Percentiles rank a stretch among this genome's conserved stretches.
Conservation (phyloP, 2,797 vertebrate species). For the Perodicticus potto region DNA sequence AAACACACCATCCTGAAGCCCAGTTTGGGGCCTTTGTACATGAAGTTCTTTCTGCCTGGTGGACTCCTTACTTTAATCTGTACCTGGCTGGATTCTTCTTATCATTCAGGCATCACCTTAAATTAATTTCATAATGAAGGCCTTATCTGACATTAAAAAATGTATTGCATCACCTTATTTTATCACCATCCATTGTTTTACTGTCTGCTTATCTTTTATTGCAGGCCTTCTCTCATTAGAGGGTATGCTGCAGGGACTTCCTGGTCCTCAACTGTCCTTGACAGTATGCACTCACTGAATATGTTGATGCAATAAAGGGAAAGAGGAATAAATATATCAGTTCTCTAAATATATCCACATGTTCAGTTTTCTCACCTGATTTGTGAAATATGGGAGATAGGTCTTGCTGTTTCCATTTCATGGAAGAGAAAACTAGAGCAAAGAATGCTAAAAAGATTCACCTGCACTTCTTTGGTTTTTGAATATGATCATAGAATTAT, state of each 20-base stretch:
- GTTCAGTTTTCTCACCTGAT: neutral
- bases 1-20: neutral
- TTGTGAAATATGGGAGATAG: neutral
- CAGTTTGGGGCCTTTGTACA: neutral
- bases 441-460: neutral
- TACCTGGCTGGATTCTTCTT: neutral
- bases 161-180: neutral
- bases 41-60: neutral
- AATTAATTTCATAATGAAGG: neutral
- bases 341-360: neutral
- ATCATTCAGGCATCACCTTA: neutral
- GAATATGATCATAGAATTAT: neutral
- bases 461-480: neutral
- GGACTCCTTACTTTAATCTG: neutral
- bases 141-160: neutral
- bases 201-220: too few relatives aligned
- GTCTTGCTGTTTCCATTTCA: neutral
- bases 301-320: too few relatives aligned
- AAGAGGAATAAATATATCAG: too few relatives aligned
- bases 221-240: too few relatives aligned
- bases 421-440: neutral
- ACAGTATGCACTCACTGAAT: too few relatives aligned
- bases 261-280: too few relatives aligned
- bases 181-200: too few relatives aligned
- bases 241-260: too few relatives aligned